phyloP scores from a whole-genome alignment of 2,888 invertebrate genomes.

The Ephialtes manifestator region DNA sequence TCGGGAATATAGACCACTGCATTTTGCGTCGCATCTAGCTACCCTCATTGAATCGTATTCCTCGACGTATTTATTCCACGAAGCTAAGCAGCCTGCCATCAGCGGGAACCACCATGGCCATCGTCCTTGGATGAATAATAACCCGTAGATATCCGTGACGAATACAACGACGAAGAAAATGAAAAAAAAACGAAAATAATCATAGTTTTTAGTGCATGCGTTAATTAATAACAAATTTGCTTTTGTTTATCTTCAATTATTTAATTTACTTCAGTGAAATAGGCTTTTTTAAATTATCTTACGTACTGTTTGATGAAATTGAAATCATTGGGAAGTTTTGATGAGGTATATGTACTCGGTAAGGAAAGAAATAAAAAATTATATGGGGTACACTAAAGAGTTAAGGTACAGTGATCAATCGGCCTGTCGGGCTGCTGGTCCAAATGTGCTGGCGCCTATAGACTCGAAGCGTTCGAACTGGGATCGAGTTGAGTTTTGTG shows the following conservation, averaged over 20 bases:
- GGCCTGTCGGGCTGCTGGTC: conserved; percentile 38
- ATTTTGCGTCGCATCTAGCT: conserved; percentile 89
- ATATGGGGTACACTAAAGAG: background rate
- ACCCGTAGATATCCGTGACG: background rate
- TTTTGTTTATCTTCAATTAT: no score
- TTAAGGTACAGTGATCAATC: conserved; percentile 26
- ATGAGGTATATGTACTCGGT: background rate
- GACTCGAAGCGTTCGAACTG: conserved; percentile 79
- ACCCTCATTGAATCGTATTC: conserved; percentile 87
- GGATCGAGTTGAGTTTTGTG: conserved; percentile 81
- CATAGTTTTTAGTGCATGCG: background rate
- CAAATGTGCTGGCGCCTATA: conserved; percentile 68
- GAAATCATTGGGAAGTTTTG: conserved; percentile 29
- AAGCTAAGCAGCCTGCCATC: conserved; percentile 77
- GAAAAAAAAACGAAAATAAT: conserved; percentile 2
- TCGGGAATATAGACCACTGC: conserved; percentile 86
- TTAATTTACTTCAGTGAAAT: background rate
- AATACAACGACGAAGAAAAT: background rate
- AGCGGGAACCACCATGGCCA: conserved; percentile 79
- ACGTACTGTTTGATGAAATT: conserved; percentile 62
- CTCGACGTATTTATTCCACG: conserved; percentile 83
- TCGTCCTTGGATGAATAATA: conserved; percentile 73
- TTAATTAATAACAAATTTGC: no score
- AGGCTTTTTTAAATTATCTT: background rate
- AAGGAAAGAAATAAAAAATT: background rate